Evolutionary conservation across 2,113 vertebrate species (phyloP), one percentile per base, ranked within the genome.

Genomic region (Shinisaurus crocodilurus): DNA sequence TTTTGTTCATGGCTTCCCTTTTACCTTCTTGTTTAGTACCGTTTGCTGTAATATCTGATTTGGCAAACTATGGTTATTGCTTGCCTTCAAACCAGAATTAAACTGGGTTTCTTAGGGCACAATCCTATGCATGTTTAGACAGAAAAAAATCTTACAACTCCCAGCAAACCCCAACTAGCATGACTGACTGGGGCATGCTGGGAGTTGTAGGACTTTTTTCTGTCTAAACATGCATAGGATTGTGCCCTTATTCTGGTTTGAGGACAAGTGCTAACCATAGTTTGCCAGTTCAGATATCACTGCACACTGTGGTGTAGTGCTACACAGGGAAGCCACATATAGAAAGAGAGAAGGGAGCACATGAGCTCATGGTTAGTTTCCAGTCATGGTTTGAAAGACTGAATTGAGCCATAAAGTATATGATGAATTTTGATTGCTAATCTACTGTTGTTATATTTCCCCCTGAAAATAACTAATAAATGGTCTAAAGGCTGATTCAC

Each of bases 1-100:
- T 12, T 50, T 54, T 82, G 34, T 57, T 6, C 48, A 20, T 37
- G 50, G 82, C 6, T 67, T 69, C 63, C 12, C 63, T 69, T 85
- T 45, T 27, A 4, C 40, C 15, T 43, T 84, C 43, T 67, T 69
- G n/a, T 34, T 69, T 37, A 60, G n/a, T 34, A 40, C 60, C 25
- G 18, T 82, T 23, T 60, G 18, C n/a, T 23, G 37, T 37, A 37
- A 63, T 57, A 25, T 82, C 81, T 60, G 25, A 63, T 15, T 63
- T 82, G 54, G 37, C 23, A 60, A 27, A 25, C 37, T 40, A 3
- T 82, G 81, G 37, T 63, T 82, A 63, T 9, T 37, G 12, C 20
- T 60, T 82, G 81, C 81, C 81, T 34, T 82, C 54, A 82, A 40
- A 82, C 57, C 81, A 82, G 81, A 40, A 82, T 82, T 34, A 82